phyloP scores from a whole-genome alignment of 2,113 vertebrate species.

The Tetrao urogallus region DNA sequence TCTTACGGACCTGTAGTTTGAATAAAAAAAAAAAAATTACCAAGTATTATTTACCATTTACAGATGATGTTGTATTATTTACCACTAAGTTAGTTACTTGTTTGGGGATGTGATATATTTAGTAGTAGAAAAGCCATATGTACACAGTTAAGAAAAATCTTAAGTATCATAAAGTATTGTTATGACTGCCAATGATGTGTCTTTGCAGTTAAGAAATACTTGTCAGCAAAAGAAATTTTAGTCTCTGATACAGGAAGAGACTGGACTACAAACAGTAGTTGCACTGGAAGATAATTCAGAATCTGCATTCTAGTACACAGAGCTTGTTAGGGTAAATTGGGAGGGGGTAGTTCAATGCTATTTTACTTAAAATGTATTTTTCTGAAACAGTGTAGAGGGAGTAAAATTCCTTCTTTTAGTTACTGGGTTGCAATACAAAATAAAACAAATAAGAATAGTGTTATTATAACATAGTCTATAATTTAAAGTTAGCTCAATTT shows the following conservation, averaged over 20 bases:
- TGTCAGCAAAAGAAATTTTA: neutral
- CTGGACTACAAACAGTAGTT: neutral
- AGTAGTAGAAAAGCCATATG: neutral
- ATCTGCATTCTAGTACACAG: neutral
- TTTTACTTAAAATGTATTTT: neutral
- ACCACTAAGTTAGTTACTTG: neutral
- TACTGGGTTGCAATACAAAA: neutral
- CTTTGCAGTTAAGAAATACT: neutral
- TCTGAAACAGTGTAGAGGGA: neutral
- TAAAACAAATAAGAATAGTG: slow-evolving; percentile 26
- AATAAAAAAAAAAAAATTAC: neutral
- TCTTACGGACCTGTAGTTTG: neutral
- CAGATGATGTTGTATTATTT: neutral
- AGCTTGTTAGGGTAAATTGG: neutral
- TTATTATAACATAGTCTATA: slow-evolving; percentile 64
- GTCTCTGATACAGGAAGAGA: neutral
- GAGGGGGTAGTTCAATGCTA: neutral
- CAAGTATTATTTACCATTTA: neutral
- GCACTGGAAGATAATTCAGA: neutral
- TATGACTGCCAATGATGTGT: neutral
- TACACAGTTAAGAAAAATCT: neutral
- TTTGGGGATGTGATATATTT: neutral
- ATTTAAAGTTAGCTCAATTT: slow-evolving; percentile 50
- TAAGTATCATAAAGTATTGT: neutral
- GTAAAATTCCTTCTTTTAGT: neutral